These are phyloP conservation scores for Acanthurus leucopareius DNA, from an alignment of 2,797 vertebrate species.

Conservation along the genomic window DNA sequence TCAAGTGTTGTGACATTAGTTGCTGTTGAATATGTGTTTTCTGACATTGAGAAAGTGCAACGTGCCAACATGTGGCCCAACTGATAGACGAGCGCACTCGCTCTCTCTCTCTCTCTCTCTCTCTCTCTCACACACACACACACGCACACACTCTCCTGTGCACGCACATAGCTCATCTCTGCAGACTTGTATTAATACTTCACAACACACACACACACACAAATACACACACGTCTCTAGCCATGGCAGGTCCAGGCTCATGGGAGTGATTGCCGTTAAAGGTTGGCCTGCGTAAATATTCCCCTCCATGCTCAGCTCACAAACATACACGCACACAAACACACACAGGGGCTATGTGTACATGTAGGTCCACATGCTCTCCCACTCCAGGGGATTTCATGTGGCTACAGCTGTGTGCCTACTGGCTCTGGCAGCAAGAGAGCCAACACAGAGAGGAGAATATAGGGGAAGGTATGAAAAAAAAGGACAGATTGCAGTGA, in stretches of 20 bases:
- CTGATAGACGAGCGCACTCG: slow-evolving; percentile 58
- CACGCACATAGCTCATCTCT: slow-evolving; percentile 36
- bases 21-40: slow-evolving; percentile 70
- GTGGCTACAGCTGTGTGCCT: slow-evolving; percentile 79
- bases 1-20: slow-evolving; percentile 72
- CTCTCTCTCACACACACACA: not conserved
- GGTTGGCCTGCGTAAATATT: slow-evolving; percentile 68
- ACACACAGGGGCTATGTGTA: slow-evolving; percentile 53
- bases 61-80: slow-evolving; percentile 52
- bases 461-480: slow-evolving; percentile 55
- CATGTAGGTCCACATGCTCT: slow-evolving; percentile 62
- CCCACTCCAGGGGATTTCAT: slow-evolving; percentile 70
- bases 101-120: slow-evolving; percentile 10
- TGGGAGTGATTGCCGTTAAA: slow-evolving; percentile 70
- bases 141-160: not conserved
- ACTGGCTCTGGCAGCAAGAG: slow-evolving; percentile 67
- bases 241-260: slow-evolving; percentile 52
- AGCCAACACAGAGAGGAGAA: slow-evolving; percentile 54
- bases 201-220: slow-evolving; percentile 52
- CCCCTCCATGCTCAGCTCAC: slow-evolving; percentile 25
- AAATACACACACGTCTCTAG: slow-evolving; percentile 24
- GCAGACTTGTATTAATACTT: slow-evolving; percentile 34
- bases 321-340: slow-evolving; percentile 29
- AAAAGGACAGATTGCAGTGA: slow-evolving; percentile 50
- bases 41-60: slow-evolving; percentile 74